Evolutionary conservation across 2,113 vertebrate species (phyloP).

Genomic region (Upupa epops): DNA sequence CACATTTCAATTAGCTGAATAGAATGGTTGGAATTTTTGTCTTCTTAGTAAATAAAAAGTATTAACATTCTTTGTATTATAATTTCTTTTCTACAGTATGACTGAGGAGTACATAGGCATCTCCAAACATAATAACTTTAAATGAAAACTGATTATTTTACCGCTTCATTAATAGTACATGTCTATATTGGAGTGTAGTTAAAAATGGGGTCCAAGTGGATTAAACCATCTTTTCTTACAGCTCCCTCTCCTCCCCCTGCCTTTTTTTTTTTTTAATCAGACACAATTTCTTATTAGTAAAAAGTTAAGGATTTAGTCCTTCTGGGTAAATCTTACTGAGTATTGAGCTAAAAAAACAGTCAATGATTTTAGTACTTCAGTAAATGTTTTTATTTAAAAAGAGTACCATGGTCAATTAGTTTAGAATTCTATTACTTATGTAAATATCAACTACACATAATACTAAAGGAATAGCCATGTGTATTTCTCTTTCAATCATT

Average conservation of each 20-base stretch:
- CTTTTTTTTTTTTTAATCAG: not conserved
- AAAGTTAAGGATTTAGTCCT: not conserved
- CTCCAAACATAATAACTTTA: not conserved
- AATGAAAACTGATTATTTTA: not conserved
- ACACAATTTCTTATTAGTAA: not conserved
- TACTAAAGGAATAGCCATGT: not conserved
- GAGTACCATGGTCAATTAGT: not conserved
- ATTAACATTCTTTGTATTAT: not conserved
- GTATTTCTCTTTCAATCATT: not conserved
- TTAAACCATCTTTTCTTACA: not conserved
- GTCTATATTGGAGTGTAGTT: not conserved
- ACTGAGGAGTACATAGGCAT: not conserved
- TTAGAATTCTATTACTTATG: not conserved
- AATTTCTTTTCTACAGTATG: not conserved
- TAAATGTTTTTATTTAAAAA: not conserved
- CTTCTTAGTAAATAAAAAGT: not conserved
- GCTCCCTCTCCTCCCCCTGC: accelerated
- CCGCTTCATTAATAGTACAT: not conserved
- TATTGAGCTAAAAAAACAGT: not conserved
- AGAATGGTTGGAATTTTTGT: accelerated
- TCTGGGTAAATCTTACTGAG: not conserved
- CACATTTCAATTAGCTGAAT: not conserved
- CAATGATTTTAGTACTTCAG: not conserved
- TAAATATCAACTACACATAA: not conserved
- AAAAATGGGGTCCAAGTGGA: not conserved